Evolutionary conservation across 2,113 vertebrate species (phyloP).

Genomic region (Narcine bancroftii): DNA sequence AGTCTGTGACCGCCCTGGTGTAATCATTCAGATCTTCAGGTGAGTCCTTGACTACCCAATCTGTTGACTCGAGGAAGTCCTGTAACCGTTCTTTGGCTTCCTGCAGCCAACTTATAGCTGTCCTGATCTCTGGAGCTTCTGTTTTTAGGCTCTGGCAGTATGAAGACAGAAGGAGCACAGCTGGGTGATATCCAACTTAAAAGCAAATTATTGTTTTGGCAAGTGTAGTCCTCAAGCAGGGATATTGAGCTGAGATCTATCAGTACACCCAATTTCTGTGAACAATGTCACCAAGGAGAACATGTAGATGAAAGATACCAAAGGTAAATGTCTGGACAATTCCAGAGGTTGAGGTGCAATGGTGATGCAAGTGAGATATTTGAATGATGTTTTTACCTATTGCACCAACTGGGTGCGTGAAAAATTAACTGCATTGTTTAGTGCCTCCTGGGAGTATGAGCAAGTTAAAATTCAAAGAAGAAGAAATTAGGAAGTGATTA

Average conservation of each 20-base stretch:
- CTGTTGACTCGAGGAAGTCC: no score
- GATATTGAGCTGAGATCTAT: background rate
- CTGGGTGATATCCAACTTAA: no score
- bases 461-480: background rate
- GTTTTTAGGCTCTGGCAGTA: no score
- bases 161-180: no score
- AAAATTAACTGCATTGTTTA: background rate
- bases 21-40: no score
- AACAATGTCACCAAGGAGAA: background rate
- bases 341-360: background rate
- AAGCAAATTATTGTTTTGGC: background rate
- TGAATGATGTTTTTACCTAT: background rate
- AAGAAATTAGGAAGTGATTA: background rate
- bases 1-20: no score
- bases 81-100: no score
- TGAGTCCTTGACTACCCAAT: no score
- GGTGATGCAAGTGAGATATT: background rate
- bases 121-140: no score
- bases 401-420: background rate
- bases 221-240: background rate
- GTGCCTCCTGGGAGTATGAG: background rate
- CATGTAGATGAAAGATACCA: background rate
- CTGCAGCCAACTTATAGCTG: no score
- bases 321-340: background rate
- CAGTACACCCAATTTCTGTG: background rate